Evolutionary conservation across 2,888 invertebrate species (phyloP).

Genomic region (Phymatocera aterrima): DNA sequence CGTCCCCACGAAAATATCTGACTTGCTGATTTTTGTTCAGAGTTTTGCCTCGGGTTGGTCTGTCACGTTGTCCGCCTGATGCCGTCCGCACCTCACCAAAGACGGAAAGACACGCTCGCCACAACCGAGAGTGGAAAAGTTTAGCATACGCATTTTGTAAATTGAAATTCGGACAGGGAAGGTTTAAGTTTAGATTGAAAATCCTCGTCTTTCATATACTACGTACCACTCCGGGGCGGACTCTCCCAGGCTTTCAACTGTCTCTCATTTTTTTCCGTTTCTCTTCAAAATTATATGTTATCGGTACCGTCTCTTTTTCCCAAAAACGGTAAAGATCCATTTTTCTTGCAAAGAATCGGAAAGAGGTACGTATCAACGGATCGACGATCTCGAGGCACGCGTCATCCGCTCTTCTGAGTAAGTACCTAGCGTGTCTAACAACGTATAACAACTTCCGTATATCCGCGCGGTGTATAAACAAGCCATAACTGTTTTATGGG

Average conservation of each 20-base stretch:
- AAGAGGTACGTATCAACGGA: background rate
- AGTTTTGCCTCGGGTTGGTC: conserved; percentile 23
- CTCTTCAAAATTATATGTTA: background rate
- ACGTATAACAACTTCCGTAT: conserved; percentile 62
- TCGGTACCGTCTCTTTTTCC: background rate
- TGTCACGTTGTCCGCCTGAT: conserved; percentile 58
- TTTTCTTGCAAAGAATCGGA: background rate
- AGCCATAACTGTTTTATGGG: conserved; percentile 70
- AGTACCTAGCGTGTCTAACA: conserved; percentile 52
- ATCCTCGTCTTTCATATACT: conserved; percentile 52
- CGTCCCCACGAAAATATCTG: conserved; percentile 59
- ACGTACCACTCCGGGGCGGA: background rate
- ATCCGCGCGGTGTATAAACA: conserved; percentile 66
- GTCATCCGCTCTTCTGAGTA: conserved; percentile 12
- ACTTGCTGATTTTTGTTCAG: conserved; percentile 71
- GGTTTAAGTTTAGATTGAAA: conserved; percentile 71
- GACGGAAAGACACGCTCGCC: conserved; percentile 54
- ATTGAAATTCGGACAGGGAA: conserved; percentile 70
- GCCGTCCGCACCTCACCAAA: conserved; percentile 53
- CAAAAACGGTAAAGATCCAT: background rate
- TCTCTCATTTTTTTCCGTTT: background rate
- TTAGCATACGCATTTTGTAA: conserved; percentile 71
- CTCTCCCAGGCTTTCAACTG: background rate
- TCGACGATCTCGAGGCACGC: conserved; percentile 21
- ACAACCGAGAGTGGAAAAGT: conserved; percentile 59